Evolutionary conservation across 2,113 vertebrate species (phyloP).

Genomic region (Isichthys henryi): DNA sequence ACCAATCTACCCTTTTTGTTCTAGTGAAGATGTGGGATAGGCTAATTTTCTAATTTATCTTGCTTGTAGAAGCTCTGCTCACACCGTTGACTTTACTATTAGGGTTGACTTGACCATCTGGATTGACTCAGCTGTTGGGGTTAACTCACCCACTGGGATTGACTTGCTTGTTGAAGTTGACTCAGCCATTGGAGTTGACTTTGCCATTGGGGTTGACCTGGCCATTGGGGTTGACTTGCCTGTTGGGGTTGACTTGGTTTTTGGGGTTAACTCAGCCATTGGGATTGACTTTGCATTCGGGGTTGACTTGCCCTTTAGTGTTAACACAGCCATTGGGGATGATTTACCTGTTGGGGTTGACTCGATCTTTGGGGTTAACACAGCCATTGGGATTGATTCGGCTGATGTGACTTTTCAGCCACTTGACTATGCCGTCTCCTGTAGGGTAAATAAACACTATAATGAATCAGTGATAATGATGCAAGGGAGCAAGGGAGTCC

Average conservation of each 20-base stretch:
- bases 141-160: background rate
- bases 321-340: background rate
- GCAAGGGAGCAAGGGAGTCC: background rate
- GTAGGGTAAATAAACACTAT: background rate
- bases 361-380: background rate
- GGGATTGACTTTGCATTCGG: background rate
- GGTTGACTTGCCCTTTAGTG: too few species aligned
- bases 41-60: background rate
- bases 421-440: background rate
- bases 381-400: background rate
- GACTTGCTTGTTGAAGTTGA: background rate
- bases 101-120: background rate
- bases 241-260: too few species aligned
- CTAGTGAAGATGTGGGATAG: background rate
- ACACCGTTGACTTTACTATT: background rate
- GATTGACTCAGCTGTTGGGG: background rate
- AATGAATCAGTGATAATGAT: background rate
- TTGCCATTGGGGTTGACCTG: background rate
- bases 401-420: background rate
- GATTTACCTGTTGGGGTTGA: background rate
- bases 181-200: background rate
- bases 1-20: slow-evolving; percentile 44
- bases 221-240: background rate
- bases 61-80: background rate
- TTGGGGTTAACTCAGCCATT: too few species aligned